Percentiles rank a stretch among this genome's conserved stretches.
Conservation (phyloP, 2,888 invertebrate species). For the Bruchidius siliquastri region DNA sequence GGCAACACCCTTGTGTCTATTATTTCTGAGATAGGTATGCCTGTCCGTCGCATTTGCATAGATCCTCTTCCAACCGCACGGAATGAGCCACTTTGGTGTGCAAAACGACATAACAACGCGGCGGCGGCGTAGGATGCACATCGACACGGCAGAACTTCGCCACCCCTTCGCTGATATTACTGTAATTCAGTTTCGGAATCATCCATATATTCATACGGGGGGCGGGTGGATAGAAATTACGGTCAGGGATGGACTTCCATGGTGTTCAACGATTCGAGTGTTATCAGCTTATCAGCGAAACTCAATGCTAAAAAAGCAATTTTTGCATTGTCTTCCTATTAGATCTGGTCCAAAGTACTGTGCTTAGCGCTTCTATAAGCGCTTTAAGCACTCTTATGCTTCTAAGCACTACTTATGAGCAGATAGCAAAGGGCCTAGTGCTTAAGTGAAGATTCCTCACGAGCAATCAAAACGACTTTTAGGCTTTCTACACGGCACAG, state of each 20-base stretch:
- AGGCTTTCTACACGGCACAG: no score
- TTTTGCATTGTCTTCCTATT: no score
- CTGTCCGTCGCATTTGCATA: neutral
- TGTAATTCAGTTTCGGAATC: conserved; percentile 46
- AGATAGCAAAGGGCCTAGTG: no score
- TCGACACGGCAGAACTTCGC: conserved; percentile 26
- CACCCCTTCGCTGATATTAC: conserved; percentile 18
- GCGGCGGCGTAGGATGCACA: conserved; percentile 29
- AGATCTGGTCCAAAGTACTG: no score
- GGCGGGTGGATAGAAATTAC: conserved; percentile 11
- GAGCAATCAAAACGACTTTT: no score
- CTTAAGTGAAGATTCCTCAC: no score
- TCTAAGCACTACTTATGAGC: no score
- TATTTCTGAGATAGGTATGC: neutral
- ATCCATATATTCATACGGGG: conserved; percentile 44
- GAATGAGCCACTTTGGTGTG: neutral
- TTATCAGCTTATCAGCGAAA: no score
- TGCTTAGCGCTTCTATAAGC: no score
- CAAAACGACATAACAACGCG: conserved; percentile 20
- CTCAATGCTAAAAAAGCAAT: no score
- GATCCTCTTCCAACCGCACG: neutral
- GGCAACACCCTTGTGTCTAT: no score
- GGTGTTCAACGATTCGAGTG: conserved; percentile 1
- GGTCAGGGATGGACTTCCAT: neutral
- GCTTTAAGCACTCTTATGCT: no score